A percentile compares a stretch with the other conserved stretches of the same genome.
Conservation (phyloP, 1,140 invertebrate genomes). For the Phymorhynchus buccinoides region DNA sequence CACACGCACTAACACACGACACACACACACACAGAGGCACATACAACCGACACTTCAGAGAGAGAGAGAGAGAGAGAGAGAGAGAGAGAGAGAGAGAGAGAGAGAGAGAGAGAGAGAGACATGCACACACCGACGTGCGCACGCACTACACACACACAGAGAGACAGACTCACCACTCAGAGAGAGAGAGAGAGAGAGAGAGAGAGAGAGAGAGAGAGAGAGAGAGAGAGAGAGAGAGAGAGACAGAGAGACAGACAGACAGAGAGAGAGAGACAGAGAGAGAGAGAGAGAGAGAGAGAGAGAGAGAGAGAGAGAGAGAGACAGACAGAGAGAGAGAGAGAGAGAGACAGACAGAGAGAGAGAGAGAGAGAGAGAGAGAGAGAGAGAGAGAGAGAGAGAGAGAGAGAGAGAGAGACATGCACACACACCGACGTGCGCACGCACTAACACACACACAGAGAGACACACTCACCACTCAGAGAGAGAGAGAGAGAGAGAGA, state of each 20-base stretch:
- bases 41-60: not conserved
- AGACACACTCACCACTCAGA: not conserved
- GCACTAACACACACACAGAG: not conserved
- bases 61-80: conserved; percentile 8
- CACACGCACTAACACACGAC: too few species aligned
- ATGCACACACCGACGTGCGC: too few species aligned
- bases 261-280: not conserved
- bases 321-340: not conserved
- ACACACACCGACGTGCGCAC: not conserved
- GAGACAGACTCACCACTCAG: too few species aligned
- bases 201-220: not conserved
- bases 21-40: not conserved
- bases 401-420: conserved; percentile 11
- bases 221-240: conserved; percentile 1
- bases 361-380: not conserved
- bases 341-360: conserved; percentile 9
- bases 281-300: conserved; percentile 4
- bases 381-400: not conserved
- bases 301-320: not conserved
- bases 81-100: not conserved
- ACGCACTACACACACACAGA: too few species aligned
- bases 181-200: not conserved
- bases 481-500: too few species aligned
- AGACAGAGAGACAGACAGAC: not conserved
- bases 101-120: not conserved